Evolutionary conservation across 1,140 invertebrate genomes (phyloP), one percentile per base, ranked within the genome.

Genomic region (Aphelenchoides fujianensis): DNA sequence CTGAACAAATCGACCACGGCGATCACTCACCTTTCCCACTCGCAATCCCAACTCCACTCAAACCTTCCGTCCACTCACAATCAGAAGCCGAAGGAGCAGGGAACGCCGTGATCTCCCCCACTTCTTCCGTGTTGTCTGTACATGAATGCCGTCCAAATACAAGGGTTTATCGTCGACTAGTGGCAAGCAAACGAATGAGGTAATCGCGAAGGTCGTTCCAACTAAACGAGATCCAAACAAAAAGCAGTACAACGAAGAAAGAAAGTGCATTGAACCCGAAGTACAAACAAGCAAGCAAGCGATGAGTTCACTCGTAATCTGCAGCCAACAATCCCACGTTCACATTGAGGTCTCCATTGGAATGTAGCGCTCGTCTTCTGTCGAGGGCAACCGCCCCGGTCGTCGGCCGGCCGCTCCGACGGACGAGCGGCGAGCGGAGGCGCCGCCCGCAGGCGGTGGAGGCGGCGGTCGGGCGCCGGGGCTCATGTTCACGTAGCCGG

Each of bases 271-370:
- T 16, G 41, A 48, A 16, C 41, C 12, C 41, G 23, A 48, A 48
- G 41, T 48, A 16, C 12, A 48, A 48, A 48, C 41, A 48, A 48
- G n/a, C n/a, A n/a, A n/a, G n/a, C n/a, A n/a, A n/a, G n/a, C 41
- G 23, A 48, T 48, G 23, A 48, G 41, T 48, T 48, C 12, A 48
- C 41, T 48, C 12, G 23, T 16, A 48, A 48, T 23, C 41, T 23
- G 41, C 41, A 23, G 12, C 12, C 12, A 48, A 48, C 12, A 12
- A 48, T 48, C 41, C 23, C 23, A 23, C 23, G 19, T 30, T 59
- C 23, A 66, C 62, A 66, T 66, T 16, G 62, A 52, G 7, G 62
- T 66, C 67, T 66, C 62, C 16, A 66, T 5, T 59, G 62, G 62
- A 66, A 66, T 66, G 27, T 66, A 66, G 7, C 34, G 5, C 5